These are phyloP conservation scores for Calephelis virginiensis DNA, from an alignment of 1,140 invertebrate genomes.

Conservation along the genomic window DNA sequence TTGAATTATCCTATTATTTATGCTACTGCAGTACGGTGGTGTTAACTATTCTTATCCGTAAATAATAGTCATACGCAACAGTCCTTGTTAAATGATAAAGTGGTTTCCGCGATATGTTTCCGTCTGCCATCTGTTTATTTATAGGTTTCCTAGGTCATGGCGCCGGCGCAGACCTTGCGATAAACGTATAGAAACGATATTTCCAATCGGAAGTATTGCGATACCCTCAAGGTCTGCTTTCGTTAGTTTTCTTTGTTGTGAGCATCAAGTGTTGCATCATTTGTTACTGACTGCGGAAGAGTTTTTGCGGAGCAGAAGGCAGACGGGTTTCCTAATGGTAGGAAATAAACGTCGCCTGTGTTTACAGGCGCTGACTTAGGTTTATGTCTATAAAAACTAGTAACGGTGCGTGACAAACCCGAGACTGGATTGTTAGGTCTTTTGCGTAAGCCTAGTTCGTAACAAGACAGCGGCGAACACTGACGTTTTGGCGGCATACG, in stretches of 20 bases:
- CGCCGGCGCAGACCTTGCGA: not conserved
- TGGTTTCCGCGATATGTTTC: conserved; percentile 23
- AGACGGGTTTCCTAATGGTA: no score
- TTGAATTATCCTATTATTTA: no score
- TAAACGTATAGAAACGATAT: conserved; percentile 4
- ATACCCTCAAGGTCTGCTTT: not conserved
- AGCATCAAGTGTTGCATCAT: not conserved
- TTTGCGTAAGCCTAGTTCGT: no score
- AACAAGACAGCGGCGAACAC: no score
- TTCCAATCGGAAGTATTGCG: conserved; percentile 10
- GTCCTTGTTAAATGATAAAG: conserved; percentile 15
- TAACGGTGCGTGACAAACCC: no score
- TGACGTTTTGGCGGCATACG: no score
- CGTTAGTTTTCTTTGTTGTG: conserved; percentile 13
- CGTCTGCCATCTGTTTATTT: conserved; percentile 22
- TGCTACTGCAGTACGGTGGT: not conserved
- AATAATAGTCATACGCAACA: conserved; percentile 7
- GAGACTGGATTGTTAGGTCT: no score
- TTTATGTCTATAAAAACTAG: no score
- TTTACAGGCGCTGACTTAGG: no score
- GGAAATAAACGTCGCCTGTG: no score
- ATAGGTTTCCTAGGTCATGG: conserved; percentile 24
- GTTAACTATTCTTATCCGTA: not conserved
- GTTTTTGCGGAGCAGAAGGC: no score
- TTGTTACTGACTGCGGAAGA: not conserved